Base-by-base conservation (phyloP, 2,888 invertebrate species). In the Agrotis ipsilon region DNA sequence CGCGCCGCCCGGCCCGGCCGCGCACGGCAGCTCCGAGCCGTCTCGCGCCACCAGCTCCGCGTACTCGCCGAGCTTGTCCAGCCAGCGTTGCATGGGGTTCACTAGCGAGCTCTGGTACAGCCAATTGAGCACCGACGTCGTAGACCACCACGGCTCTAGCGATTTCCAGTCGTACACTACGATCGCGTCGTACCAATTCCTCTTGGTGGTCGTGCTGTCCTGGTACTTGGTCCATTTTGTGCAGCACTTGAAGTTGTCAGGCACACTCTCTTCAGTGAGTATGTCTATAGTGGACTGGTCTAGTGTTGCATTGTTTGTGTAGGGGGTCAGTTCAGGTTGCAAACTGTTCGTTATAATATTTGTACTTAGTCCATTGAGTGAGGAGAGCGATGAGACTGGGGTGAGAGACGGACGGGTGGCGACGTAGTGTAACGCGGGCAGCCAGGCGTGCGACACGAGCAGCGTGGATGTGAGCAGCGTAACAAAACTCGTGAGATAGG, bases 31-130 rank as follows among this genome's bases (percentile, higher is more conserved):
- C 60, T 14, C 46, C n/a, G n/a, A 18, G 49, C 32, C 7, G 60
- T 77, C 61, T 11, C 61, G 60, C 49, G 67, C 60, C 68, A 64
- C 86, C 69, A 72, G 84, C 68, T 90, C 91, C 11, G 91, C 87
- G 73, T 91, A 92, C 75, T 92, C 88, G 45, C 90, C 86, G 11
- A 94, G 79, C 68, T 88, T 87, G 70, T 92, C 94, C 72, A 95
- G 84, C 96, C 95, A 96, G 39, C 94, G 89, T 81, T 90, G 94
- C 92, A 94, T 77, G 5, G 95, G 95, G 67, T 90, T 88, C 16
- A 93, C 89, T 3, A 93, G 85, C 27, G 95, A 91, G 83, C 92
- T 92, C 78, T 91, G 93, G 82, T 94, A 94, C 78, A 94, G 78
- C 93, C 94, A 93, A 85, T 91, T 89, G 60, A 92, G 82, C 27